These are phyloP conservation scores for Gallinago jamesoni DNA, from an alignment of 2,113 vertebrate genomes.

Conservation along the genomic window DNA sequence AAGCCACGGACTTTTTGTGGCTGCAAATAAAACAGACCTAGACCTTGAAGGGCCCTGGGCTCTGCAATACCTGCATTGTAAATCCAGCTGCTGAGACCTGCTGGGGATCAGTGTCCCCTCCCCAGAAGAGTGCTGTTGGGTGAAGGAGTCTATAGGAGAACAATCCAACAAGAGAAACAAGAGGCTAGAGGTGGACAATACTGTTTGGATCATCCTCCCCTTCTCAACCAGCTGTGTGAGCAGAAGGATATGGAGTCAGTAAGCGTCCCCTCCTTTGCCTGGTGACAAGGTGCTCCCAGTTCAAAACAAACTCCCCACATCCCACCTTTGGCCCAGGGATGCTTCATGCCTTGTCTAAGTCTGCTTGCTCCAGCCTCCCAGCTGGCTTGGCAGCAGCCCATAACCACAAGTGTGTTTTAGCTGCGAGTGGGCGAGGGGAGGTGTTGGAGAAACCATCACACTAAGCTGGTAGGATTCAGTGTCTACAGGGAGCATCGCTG, in stretches of 20 bases:
- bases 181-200: background rate
- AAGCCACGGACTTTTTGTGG: background rate
- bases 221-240: background rate
- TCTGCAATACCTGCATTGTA: background rate
- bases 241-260: background rate
- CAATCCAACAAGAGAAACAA: background rate
- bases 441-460: background rate
- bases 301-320: background rate
- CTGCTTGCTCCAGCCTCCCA: background rate
- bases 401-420: fast-evolving
- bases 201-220: background rate
- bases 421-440: background rate
- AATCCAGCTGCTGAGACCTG: background rate
- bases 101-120: fast-evolving
- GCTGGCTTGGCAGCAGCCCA: background rate
- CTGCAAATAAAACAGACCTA: background rate
- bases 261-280: background rate
- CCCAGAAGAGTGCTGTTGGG: background rate
- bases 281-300: background rate
- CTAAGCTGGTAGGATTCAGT: background rate
- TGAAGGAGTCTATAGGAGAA: background rate
- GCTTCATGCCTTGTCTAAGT: background rate
- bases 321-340: background rate
- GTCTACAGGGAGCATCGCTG: background rate
- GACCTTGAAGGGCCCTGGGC: background rate